Conservation (phyloP, 2,113 vertebrate genomes). For the Poeciliopsis turrubarensis region DNA sequence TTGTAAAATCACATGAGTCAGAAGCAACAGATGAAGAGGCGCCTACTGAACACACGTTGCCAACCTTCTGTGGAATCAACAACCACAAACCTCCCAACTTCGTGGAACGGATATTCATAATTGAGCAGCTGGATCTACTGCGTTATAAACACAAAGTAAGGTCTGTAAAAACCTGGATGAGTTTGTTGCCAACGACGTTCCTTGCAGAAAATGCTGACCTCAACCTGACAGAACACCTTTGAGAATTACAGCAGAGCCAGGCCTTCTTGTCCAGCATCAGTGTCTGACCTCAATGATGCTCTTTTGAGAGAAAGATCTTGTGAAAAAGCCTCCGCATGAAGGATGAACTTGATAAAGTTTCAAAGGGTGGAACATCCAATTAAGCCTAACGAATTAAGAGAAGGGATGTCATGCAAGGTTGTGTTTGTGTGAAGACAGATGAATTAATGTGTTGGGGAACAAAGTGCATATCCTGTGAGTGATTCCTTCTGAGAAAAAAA, state of each 20-base stretch:
- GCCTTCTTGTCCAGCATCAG: not conserved
- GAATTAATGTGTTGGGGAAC: not conserved
- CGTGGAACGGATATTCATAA: not conserved
- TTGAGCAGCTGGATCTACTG: not conserved
- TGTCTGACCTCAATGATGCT: not conserved
- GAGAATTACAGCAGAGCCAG: not conserved
- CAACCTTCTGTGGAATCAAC: no score
- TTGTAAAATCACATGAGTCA: no score
- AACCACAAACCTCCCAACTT: no score
- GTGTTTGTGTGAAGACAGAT: not conserved
- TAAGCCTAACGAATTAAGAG: not conserved
- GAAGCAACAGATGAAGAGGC: no score
- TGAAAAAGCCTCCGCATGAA: no score
- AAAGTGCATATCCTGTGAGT: conserved; percentile 19
- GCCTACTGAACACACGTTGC: no score
- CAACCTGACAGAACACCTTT: not conserved
- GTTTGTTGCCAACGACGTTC: not conserved
- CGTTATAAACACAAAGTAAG: no score
- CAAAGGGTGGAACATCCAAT: not conserved
- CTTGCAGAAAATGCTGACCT: not conserved
- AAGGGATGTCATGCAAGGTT: not conserved
- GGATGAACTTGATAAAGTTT: no score
- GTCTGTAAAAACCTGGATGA: not conserved
- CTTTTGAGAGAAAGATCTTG: not conserved
- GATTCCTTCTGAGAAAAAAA: conserved; percentile 2